phyloP scores from a whole-genome alignment of 2,797 vertebrate genomes.

The Nyctalus aviator region DNA sequence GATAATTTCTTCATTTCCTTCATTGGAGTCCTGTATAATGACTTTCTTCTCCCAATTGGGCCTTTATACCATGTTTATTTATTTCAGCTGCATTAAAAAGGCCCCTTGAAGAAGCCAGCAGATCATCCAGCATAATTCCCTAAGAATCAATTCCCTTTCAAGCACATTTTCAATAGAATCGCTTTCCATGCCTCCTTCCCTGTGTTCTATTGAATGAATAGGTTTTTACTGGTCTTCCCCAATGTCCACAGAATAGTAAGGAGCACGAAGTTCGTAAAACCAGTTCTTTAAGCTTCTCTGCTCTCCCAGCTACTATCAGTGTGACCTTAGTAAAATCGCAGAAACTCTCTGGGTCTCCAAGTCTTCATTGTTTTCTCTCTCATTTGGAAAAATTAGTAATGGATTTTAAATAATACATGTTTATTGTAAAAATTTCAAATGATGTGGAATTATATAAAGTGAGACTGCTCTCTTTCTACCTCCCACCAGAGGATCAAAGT shows the following conservation, averaged over 20 bases:
- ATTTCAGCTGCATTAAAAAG: conserved; percentile 37
- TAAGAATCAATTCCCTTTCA: background rate
- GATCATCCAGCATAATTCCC: background rate
- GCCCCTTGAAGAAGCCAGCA: background rate
- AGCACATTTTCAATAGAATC: conserved; percentile 45
- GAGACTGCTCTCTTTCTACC: background rate
- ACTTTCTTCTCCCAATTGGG: background rate
- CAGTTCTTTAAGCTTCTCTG: background rate
- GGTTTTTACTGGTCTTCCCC: background rate
- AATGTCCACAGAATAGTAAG: background rate
- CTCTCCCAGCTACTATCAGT: background rate
- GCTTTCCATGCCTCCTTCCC: background rate
- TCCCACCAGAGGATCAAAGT: background rate
- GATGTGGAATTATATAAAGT: background rate
- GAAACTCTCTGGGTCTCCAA: background rate
- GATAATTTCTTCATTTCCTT: background rate
- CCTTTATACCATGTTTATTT: background rate
- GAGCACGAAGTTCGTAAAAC: background rate
- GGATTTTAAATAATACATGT: background rate
- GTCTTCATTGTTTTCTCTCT: background rate
- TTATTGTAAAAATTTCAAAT: background rate
- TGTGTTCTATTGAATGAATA: background rate
- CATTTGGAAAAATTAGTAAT: background rate
- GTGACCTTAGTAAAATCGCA: background rate
- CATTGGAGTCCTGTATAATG: background rate